Base-by-base conservation (phyloP, 37 sponge, comb jelly and placozoan species). In the Halichondria panicea region DNA sequence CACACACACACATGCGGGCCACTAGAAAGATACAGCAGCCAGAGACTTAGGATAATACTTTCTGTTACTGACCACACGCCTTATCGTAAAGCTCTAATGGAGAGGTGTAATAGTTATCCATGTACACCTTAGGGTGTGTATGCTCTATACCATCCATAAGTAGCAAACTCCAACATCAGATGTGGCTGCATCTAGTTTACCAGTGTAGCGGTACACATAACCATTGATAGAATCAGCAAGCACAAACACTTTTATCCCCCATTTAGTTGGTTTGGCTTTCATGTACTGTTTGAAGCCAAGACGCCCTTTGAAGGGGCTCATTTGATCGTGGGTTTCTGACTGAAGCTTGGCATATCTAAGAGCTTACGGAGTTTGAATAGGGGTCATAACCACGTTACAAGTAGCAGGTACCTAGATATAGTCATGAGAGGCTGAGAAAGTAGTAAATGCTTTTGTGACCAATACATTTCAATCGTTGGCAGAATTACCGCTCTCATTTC, bases 221-320 rank as follows among this genome's bases (percentile, higher is more conserved):
- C 65, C 65, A 63, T 63, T 63, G 2, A 35, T 63, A 7, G 65
- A 2, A 63, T 63, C 65, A 15, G 7, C 9, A 3, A 55, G 9
- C 9, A 6, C 9, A 55, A 55, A 55, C 5, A 35, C 65, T 11
- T 63, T 63, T 31, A 63, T 63, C 34, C 65, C 65, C 65, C 65
- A 63, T 27, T 63, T 63, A 7, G 34, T 7, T 3, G 65, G 65
- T 11, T 63, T 63, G 7, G 2, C 38, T 63, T 63, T 63, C 65
- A 63, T 63, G 65, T 63, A 63, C 8, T 63, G 65, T 9, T 9
- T 3, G 42, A 63, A 63, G 5, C 37, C 32, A 18, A 63, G 34
- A 4, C 65, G 65, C 1, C 65, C 65, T 27, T 63, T 63, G 38
- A 37, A 63, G 3, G 65, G 65, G 5, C 25, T 63, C 65, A 63